phyloP scores from a whole-genome alignment of 2,888 invertebrate species.

The Globia sparganii region DNA sequence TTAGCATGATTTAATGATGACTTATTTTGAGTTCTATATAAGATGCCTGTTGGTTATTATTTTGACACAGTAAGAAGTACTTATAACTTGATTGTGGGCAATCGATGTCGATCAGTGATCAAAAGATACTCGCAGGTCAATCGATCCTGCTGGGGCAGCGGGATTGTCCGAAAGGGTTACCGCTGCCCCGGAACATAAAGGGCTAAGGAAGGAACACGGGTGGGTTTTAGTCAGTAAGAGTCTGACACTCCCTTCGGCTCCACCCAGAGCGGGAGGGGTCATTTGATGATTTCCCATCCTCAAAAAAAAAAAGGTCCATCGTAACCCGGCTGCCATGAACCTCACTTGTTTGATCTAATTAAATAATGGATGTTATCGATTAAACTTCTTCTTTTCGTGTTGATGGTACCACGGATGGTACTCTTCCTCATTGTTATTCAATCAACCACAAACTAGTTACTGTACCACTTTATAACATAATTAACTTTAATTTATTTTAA shows the following conservation, averaged over 20 bases:
- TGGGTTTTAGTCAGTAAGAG: no score
- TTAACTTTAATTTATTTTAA: neutral
- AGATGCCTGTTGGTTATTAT: neutral
- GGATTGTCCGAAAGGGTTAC: no score
- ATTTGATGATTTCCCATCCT: no score
- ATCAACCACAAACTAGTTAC: neutral
- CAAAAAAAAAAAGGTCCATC: no score
- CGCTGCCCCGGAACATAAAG: no score
- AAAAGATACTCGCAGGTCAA: neutral
- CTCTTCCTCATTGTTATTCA: neutral
- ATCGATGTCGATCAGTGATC: neutral
- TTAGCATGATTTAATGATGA: conserved; percentile 33
- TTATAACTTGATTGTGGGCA: neutral
- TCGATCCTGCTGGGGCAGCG: no score
- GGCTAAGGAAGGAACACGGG: no score
- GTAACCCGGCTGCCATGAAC: neutral
- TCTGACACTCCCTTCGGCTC: no score
- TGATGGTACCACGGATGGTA: neutral
- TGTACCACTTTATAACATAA: neutral
- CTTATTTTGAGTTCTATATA: neutral
- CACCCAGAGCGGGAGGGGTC: no score
- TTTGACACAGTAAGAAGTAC: neutral
- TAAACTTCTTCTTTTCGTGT: neutral
- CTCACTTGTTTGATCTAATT: neutral
- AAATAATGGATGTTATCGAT: neutral